Evolutionary conservation across 2,888 invertebrate species (phyloP).

Genomic region (Scrobipalpa costella): DNA sequence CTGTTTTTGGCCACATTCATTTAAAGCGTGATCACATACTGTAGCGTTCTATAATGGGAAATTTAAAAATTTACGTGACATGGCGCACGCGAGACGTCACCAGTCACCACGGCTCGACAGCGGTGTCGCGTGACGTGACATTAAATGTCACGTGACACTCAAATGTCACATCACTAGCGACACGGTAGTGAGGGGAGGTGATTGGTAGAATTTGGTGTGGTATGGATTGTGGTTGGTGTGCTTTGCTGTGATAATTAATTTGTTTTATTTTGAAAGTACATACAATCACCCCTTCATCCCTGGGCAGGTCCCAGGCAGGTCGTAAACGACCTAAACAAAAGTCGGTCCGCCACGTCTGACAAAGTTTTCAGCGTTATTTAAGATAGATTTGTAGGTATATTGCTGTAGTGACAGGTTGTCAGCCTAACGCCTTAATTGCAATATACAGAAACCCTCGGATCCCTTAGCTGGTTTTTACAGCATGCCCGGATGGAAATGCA

Average conservation of each 20-base stretch:
- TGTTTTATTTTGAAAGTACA: not conserved
- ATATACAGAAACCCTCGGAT: too few species aligned
- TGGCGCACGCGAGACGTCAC: conserved; percentile 44
- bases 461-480: too few species aligned
- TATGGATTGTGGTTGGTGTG: not conserved
- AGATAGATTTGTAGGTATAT: too few species aligned
- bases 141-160: conserved; percentile 37
- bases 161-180: conserved; percentile 44
- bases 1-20: too few species aligned
- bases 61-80: conserved; percentile 34
- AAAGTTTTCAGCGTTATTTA: too few species aligned
- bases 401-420: too few species aligned
- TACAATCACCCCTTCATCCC: not conserved
- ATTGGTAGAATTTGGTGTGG: not conserved
- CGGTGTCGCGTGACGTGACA: conserved; percentile 61
- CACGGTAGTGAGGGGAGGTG: not conserved
- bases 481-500: too few species aligned
- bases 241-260: not conserved
- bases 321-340: too few species aligned
- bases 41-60: conserved; percentile 35
- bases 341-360: too few species aligned
- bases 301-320: too few species aligned
- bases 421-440: too few species aligned
- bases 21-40: too few species aligned
- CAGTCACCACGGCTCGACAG: conserved; percentile 46